Percentiles rank a stretch among this genome's conserved stretches.
phyloP scores from a whole-genome alignment of 2,797 vertebrate genomes.

The Poecilia gillii region DNA sequence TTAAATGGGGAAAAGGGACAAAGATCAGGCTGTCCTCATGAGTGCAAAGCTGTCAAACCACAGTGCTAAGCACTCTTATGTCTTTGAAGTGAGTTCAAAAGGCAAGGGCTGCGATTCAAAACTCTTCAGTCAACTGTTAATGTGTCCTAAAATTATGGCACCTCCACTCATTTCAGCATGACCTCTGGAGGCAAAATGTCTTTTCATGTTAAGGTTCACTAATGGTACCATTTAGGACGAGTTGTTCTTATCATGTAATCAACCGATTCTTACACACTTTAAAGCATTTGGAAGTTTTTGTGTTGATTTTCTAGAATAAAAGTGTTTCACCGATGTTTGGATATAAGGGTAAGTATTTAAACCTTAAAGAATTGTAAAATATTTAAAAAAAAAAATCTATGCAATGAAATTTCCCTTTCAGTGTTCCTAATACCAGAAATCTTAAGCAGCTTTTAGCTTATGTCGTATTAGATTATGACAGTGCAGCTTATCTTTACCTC shows the following conservation, averaged over 20 bases:
- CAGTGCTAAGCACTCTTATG: conserved; percentile 62
- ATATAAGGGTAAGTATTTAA: conserved; percentile 12
- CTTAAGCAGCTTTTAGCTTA: conserved; percentile 13
- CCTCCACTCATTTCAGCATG: conserved; percentile 43
- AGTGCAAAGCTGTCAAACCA: conserved; percentile 61
- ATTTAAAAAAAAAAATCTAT: conserved; percentile 14
- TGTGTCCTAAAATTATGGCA: conserved; percentile 53
- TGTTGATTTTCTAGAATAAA: conserved; percentile 12
- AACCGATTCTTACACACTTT: conserved; percentile 13
- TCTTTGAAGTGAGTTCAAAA: conserved; percentile 73
- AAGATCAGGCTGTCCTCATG: conserved; percentile 65
- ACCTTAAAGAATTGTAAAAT: conserved; percentile 24
- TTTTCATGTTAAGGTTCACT: conserved; percentile 51
- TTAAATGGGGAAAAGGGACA: conserved; percentile 69
- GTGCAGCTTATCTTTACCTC: conserved; percentile 31
- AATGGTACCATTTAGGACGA: conserved; percentile 23
- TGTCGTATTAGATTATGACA: conserved; percentile 12
- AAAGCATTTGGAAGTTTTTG: conserved; percentile 5
- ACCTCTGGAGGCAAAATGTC: conserved; percentile 51
- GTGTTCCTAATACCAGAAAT: conserved; percentile 21
- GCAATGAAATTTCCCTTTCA: conserved; percentile 19
- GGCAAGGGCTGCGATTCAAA: conserved; percentile 59
- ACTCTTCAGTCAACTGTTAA: conserved; percentile 52
- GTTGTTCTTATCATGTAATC: conserved; percentile 24
- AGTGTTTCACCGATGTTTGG: not conserved